Percentiles rank a stretch among this genome's conserved stretches.
Evolutionary conservation across 23 tunicate genomes (phyloP).

Genomic region (Corella eumyota): DNA sequence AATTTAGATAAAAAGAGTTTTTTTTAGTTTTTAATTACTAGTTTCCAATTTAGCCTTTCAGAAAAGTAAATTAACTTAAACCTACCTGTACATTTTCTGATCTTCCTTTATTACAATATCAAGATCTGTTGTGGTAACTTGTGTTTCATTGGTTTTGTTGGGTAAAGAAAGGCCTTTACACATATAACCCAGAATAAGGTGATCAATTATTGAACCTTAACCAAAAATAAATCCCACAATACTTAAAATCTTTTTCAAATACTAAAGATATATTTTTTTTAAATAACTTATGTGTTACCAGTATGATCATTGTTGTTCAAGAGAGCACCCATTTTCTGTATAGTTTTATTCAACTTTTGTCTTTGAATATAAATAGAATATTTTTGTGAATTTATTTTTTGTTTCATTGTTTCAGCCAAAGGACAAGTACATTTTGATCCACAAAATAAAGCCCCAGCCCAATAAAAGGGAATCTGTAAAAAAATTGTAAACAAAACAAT

Average conservation of each 20-base stretch:
- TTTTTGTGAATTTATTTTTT: slow-evolving; percentile 6
- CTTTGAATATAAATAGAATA: slow-evolving; percentile 10
- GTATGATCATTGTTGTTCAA: slow-evolving; percentile 28
- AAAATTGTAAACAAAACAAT: too few species aligned
- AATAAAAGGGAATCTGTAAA: too few species aligned
- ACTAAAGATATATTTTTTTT: neutral
- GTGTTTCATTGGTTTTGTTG: slow-evolving; percentile 7
- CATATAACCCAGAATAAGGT: slow-evolving; percentile 38
- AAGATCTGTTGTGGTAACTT: slow-evolving; percentile 23
- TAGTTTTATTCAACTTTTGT: slow-evolving; percentile 8
- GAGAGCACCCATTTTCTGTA: slow-evolving; percentile 13
- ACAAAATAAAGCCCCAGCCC: slow-evolving; percentile 19
- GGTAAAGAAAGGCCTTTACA: slow-evolving; percentile 58
- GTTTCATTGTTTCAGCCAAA: neutral
- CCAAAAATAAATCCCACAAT: neutral
- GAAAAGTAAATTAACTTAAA: too few species aligned
- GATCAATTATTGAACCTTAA: slow-evolving; percentile 54
- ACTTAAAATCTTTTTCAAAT: neutral
- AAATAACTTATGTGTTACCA: slow-evolving; percentile 11
- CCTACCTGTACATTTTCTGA: slow-evolving; percentile 43
- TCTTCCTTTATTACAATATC: slow-evolving; percentile 52
- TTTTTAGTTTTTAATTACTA: too few species aligned
- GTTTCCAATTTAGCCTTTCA: too few species aligned
- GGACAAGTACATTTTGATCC: slow-evolving; percentile 13
- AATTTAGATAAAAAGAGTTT: too few species aligned